Conservation (phyloP, 2,888 invertebrate species). For the Tetramorium bicarinatum region DNA sequence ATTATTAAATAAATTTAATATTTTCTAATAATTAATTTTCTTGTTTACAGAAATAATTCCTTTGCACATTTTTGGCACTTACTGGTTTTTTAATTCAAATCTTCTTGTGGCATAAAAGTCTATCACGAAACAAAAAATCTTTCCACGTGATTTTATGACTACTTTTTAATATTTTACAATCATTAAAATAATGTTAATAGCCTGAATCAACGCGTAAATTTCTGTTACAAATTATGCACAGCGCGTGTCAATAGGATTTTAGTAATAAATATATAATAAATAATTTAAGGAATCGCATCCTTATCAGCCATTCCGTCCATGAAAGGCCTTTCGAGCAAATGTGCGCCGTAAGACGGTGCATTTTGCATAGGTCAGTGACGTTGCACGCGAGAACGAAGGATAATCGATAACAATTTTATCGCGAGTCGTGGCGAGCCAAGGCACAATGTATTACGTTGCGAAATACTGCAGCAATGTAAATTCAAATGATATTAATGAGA, state of each 20-base stretch:
- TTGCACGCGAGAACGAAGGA: constrained; percentile 59
- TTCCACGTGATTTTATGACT: not conserved
- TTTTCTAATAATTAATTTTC: not conserved
- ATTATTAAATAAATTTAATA: not conserved
- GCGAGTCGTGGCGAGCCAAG: not conserved
- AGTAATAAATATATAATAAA: constrained; percentile 55
- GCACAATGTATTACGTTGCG: not conserved
- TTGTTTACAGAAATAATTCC: not conserved
- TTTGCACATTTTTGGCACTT: not conserved
- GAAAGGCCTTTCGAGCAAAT: constrained; percentile 83
- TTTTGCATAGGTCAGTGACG: constrained; percentile 81
- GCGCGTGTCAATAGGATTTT: constrained; percentile 15
- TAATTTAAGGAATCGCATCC: constrained; percentile 68
- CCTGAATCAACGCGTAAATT: not conserved
- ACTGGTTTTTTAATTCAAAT: not conserved
- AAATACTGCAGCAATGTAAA: not conserved
- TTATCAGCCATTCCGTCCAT: constrained; percentile 85
- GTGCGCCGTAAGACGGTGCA: constrained; percentile 62
- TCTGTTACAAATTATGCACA: constrained; percentile 52
- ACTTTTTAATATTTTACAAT: not conserved
- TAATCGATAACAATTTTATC: constrained; percentile 53
- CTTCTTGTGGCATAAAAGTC: not conserved
- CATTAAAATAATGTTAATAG: not conserved
- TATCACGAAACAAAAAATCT: not conserved
- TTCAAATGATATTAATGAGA: not conserved